Base-by-base conservation (phyloP, 2,888 invertebrate species). In the Habroteleia sp. region DNA sequence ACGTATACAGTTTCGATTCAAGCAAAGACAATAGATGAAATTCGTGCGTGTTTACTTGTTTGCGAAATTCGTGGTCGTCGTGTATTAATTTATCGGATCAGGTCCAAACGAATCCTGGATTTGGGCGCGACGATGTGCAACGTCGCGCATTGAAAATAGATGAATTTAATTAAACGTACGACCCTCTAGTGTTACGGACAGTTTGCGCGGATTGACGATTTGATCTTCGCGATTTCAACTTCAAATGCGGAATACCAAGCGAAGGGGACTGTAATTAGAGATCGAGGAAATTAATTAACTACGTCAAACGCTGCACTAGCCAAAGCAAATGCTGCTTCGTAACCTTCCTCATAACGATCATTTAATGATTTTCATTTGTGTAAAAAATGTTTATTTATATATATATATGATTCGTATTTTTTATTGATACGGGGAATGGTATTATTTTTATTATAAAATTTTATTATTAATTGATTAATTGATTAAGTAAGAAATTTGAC, bases 111-210 rank as follows among this genome's bases (percentile, higher is more conserved):
- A 63, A 56, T 69, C 62, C 46, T 31, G 75, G 74, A 72, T 52
- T 39, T 46, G 46, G 27, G 37, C 74, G 65, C 66, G 60, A 44
- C 58, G 54, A 72, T 58, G 56, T 75, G 72, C 76, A 77, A 77
- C 76, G 75, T 74, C 68, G 71, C 78, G 50, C 76, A 71, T 82
- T 76, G 82, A 82, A 83, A 86, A 82, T 82, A 83, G 81, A 83
- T 83, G 84, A 84, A 88, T 88, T 88, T 87, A 88, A 88, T 88
- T 88, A 88, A 88, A 87, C 81, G 79, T 80, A 77, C 81, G 76
- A 68, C 63, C 68, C 48, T 71, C 58, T 41, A 44, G 42, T 44
- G 60, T 72, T 63, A 52, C 76, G 77, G 82, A 81, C 83, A 81
- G 82, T 83, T 81, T 78, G 78, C 81, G 77, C 75, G 81, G 79